These are phyloP conservation scores for Numida meleagris DNA, from an alignment of 2,113 vertebrate species.

Conservation along the genomic window DNA sequence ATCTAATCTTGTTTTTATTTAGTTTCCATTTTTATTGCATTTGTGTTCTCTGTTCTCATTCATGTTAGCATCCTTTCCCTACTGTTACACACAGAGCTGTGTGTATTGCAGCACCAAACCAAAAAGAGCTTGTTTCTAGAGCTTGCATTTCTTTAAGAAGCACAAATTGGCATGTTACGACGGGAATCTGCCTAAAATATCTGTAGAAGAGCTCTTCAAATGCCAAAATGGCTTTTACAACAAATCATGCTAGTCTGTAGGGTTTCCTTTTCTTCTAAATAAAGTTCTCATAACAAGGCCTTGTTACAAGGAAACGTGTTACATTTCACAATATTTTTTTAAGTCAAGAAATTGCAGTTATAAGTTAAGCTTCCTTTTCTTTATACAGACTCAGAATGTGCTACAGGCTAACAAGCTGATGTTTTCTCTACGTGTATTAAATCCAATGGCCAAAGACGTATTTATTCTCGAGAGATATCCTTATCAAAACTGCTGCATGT, in stretches of 20 bases:
- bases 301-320: background rate
- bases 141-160: background rate
- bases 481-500: background rate
- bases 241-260: background rate
- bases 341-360: conserved; percentile 13
- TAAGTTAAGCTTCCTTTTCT: conserved; percentile 3
- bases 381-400: background rate
- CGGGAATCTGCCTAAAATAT: background rate
- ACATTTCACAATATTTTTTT: background rate
- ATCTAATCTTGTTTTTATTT: conserved; percentile 50
- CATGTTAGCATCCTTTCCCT: background rate
- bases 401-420: background rate
- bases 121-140: background rate
- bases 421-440: background rate
- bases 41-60: conserved; percentile 13
- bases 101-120: background rate
- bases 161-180: background rate
- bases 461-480: background rate
- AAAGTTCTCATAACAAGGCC: background rate
- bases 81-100: background rate
- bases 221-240: background rate
- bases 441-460: background rate
- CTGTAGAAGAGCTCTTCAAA: background rate
- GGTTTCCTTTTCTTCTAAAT: background rate
- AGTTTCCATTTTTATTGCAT: conserved; percentile 63